Evolutionary conservation across 2,888 invertebrate genomes (phyloP).

Genomic region (Monoplex corrugatus): DNA sequence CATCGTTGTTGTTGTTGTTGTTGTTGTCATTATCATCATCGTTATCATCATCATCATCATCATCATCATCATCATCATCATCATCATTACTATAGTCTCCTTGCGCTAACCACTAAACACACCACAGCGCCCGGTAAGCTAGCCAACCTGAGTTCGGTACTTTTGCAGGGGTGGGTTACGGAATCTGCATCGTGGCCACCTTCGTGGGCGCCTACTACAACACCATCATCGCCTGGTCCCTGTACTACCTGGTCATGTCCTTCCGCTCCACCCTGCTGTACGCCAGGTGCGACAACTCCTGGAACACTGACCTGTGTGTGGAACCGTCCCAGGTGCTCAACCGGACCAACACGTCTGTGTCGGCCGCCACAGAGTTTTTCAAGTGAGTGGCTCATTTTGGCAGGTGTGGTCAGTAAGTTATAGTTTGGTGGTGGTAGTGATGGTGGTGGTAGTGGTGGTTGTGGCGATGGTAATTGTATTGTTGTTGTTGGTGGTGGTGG

Average conservation of each 20-base stretch:
- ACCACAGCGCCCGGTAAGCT: not conserved
- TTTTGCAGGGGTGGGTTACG: slow-evolving; percentile 94
- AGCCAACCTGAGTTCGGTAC: not conserved
- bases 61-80: slow-evolving; percentile 9
- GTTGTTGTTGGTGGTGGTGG: too few species aligned
- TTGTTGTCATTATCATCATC: not conserved
- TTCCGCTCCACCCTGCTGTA: slow-evolving; percentile 80
- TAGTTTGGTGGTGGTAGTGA: too few species aligned
- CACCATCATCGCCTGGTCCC: slow-evolving; percentile 97
- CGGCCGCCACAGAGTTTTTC: slow-evolving; percentile 76
- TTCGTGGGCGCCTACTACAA: slow-evolving; percentile 92
- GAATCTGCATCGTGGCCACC: slow-evolving; percentile 92
- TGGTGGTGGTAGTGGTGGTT: too few species aligned
- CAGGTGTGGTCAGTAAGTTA: too few species aligned
- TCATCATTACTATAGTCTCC: not conserved
- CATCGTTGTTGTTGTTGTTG: too few species aligned
- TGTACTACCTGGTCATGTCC: slow-evolving; percentile 79
- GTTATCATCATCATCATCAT: slow-evolving; percentile 1
- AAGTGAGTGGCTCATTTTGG: too few species aligned
- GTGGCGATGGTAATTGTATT: too few species aligned
- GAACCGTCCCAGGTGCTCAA: slow-evolving; percentile 82
- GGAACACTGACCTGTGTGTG: slow-evolving; percentile 83
- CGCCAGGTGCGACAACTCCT: slow-evolving; percentile 79
- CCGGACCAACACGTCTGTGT: slow-evolving; percentile 66
- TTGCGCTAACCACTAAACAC: not conserved